Evolutionary conservation across 2,113 vertebrate species (phyloP).

Genomic region (Peromyscus polionotus): DNA sequence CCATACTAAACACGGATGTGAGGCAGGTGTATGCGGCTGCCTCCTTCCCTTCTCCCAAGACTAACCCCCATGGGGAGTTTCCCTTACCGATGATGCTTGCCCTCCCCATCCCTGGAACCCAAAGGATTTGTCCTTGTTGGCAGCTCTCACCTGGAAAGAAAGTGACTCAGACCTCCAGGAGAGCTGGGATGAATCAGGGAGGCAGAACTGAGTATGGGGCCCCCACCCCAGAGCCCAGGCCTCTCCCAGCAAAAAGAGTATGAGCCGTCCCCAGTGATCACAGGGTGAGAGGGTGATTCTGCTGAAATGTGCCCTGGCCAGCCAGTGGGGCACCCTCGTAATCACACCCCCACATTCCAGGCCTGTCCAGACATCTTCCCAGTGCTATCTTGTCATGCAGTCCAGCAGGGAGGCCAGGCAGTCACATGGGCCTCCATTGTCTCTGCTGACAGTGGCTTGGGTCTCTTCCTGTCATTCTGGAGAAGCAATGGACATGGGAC

Average conservation of each 20-base stretch:
- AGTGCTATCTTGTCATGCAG: slow-evolving; percentile 48
- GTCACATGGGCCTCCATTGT: not conserved
- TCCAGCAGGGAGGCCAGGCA: not conserved
- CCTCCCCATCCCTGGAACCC: slow-evolving; percentile 11
- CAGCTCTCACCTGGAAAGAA: slow-evolving; percentile 69
- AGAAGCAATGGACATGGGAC: not conserved
- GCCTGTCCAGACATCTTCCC: slow-evolving; percentile 61
- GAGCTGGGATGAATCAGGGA: slow-evolving; percentile 75
- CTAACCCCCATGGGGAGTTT: not conserved
- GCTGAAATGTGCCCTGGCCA: slow-evolving; percentile 44
- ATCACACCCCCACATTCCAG: slow-evolving; percentile 75
- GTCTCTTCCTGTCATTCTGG: not conserved
- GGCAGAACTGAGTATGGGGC: slow-evolving; percentile 48
- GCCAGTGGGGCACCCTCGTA: not conserved
- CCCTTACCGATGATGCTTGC: not conserved
- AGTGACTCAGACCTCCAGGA: slow-evolving; percentile 75
- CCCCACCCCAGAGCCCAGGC: slow-evolving; percentile 67
- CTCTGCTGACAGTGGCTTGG: not conserved
- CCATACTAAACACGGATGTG: slow-evolving; percentile 61
- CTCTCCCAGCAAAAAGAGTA: slow-evolving; percentile 71
- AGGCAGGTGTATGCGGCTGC: slow-evolving; percentile 40
- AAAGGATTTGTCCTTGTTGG: slow-evolving; percentile 64
- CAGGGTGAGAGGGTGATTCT: slow-evolving; percentile 63
- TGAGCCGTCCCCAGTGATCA: not conserved
- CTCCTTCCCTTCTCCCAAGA: slow-evolving; percentile 3